Conservation (phyloP, 2,113 vertebrate genomes). For the Nothobranchius kuhntae region DNA sequence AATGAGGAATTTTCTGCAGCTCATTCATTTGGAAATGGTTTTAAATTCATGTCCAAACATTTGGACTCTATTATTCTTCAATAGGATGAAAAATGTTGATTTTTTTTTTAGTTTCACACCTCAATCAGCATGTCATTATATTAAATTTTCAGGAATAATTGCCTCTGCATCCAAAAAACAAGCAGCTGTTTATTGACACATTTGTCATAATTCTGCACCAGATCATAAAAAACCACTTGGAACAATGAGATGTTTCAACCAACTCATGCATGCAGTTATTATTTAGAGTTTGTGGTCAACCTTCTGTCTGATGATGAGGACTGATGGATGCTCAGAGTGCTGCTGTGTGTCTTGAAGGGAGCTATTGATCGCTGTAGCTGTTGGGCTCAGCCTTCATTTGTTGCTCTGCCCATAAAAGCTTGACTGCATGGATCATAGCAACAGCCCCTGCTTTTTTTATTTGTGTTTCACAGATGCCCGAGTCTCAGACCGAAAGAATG, state of each 20-base stretch:
- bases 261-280: conserved; percentile 50
- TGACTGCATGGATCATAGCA: conserved; percentile 66
- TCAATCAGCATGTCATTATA: too few species aligned
- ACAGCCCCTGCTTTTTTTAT: conserved; percentile 35
- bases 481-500: conserved; percentile 32
- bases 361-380: conserved; percentile 77
- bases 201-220: not conserved
- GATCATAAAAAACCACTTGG: conserved; percentile 7
- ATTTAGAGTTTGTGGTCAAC: conserved; percentile 65
- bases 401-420: conserved; percentile 70
- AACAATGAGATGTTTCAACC: conserved; percentile 22
- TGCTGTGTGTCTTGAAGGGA: conserved; percentile 74
- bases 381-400: conserved; percentile 77
- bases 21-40: too few species aligned
- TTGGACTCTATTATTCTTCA: not conserved
- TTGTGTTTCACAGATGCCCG: conserved; percentile 51
- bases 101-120: not conserved
- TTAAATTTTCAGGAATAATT: too few species aligned
- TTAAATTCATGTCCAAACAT: not conserved
- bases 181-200: not conserved
- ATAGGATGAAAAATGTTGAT: not conserved
- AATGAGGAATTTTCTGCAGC: too few species aligned
- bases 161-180: too few species aligned
- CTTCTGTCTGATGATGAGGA: conserved; percentile 63
- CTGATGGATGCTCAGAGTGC: conserved; percentile 76